Percentiles rank a stretch among this genome's conserved stretches.
Conservation (phyloP, 2,113 vertebrate species). For the Leptosomus discolor region DNA sequence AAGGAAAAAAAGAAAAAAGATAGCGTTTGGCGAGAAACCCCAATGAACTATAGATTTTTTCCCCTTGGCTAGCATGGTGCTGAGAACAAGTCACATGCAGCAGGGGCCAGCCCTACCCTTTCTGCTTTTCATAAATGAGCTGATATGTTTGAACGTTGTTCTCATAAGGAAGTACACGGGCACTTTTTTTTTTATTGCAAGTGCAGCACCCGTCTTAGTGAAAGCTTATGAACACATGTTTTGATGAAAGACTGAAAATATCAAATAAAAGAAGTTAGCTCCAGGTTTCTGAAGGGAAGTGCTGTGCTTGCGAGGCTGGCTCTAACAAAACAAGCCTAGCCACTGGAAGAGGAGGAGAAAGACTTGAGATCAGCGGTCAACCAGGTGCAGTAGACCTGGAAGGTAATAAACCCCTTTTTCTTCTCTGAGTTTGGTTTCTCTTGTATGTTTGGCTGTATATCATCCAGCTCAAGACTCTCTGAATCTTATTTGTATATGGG, state of each 20-base stretch:
- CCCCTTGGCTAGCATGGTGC: neutral
- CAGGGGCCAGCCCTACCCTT: neutral
- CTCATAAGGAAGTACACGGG: neutral
- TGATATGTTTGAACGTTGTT: neutral
- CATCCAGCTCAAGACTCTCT: neutral
- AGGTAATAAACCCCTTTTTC: neutral
- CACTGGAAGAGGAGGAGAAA: neutral
- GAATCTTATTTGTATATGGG: neutral
- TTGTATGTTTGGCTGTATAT: neutral
- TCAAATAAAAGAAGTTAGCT: neutral
- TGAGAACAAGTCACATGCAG: neutral
- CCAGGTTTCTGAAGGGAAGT: neutral
- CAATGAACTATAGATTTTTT: neutral
- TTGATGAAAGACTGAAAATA: neutral
- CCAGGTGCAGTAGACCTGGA: neutral
- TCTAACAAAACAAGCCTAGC: neutral
- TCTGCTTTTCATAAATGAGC: neutral
- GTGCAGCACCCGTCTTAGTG: neutral
- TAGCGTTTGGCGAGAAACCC: neutral
- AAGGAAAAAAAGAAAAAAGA: neutral
- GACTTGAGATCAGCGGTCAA: neutral
- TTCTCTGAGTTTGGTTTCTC: neutral
- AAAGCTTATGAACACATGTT: neutral
- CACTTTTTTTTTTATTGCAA: neutral
- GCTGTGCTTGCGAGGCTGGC: neutral